Base-by-base conservation (phyloP, 2,113 vertebrate genomes). In the Amazona vittata region DNA sequence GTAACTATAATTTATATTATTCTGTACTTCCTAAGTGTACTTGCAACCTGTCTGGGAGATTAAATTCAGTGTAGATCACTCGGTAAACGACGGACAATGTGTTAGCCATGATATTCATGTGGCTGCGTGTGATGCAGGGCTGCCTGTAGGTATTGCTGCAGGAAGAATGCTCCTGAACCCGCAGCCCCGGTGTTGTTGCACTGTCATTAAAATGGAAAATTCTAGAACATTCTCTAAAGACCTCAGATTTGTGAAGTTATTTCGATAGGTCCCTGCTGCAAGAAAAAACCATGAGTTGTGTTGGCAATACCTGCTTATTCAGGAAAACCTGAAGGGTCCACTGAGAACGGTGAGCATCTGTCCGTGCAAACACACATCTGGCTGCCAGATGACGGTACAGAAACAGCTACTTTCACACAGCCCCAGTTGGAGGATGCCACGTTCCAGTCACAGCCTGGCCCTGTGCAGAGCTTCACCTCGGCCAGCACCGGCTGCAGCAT, bases 321-420 rank as follows among this genome's bases (percentile, higher is more conserved):
- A 43, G 11, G 11, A 39, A 44, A 14, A 9, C 1, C 6, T 5
- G 53, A 28, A 28, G 6, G 17, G 49, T 18, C 35, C 55, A 49
- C 49, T 39, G 71, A 15, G 11, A 41, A 28, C 0, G 1, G 10
- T 8, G 76, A 69, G 74, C 12, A 19, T 33, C 73, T 65, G 49
- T 20, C 22, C 12, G 0, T 3, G 1, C 6, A 35, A 59, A 35
- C 57, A 4, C 5, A 14, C 50, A 4, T 5, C 33, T 43, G 84
- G 84, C 75, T 74, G 65, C 75, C 64, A 65, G 55, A 3, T 6
- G 53, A 25, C 9, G 17, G 1, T 20, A 24, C 20, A 15, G 47
- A 2, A 22, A 4, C 31, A 25, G 8, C 35, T 5, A 21, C 12
- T 1, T 6, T 33, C 24, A 2, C 37, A 2, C 20, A 44, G 29